A percentile compares a stretch with the other conserved stretches of the same genome.
Evolutionary conservation across 2,113 vertebrate species (phyloP).

Genomic region (Hemiscyllium ocellatum): DNA sequence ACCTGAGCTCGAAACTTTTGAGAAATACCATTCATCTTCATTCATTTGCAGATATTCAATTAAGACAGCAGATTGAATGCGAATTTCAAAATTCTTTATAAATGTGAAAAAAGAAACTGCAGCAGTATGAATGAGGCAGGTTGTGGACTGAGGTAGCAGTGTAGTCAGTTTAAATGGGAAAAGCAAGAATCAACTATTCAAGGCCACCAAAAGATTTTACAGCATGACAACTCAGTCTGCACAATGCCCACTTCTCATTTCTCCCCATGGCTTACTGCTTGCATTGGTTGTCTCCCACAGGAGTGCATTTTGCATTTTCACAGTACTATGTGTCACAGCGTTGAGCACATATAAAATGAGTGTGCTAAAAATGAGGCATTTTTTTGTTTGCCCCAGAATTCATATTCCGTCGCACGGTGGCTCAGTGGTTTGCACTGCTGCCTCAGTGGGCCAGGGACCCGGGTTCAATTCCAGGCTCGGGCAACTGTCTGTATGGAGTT

Average conservation of each 20-base stretch:
- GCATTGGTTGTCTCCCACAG: neutral
- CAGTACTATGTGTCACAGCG: neutral
- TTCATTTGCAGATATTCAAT: neutral
- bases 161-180: neutral
- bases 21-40: conserved; percentile 23
- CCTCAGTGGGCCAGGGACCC: too few relatives aligned
- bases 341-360: neutral
- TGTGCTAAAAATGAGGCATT: neutral
- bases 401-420: neutral
- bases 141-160: neutral
- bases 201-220: neutral
- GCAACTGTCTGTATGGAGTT: too few relatives aligned
- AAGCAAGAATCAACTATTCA: neutral
- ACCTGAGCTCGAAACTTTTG: neutral
- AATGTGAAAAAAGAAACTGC: neutral
- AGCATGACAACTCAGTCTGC: neutral
- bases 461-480: too few relatives aligned
- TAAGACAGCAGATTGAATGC: neutral
- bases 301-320: neutral
- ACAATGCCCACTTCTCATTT: neutral
- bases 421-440: too few relatives aligned
- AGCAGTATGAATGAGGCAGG: neutral
- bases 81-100: neutral
- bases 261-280: neutral
- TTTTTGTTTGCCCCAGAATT: neutral